Conservation (phyloP, 2,888 invertebrate species). For the Exocentrus adspersus region DNA sequence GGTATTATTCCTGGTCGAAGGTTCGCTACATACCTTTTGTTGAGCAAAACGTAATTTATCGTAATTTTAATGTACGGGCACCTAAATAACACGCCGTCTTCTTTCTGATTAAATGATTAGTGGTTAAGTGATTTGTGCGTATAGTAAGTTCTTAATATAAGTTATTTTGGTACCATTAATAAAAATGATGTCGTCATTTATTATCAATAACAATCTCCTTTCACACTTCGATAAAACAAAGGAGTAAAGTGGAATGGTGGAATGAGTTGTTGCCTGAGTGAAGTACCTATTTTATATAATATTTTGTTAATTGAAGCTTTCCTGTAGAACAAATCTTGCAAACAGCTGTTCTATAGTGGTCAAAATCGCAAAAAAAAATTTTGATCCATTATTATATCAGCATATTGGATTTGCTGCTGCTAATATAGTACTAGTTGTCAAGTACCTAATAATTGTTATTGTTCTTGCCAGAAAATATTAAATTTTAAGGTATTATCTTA, state of each 20-base stretch:
- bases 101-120: constrained; percentile 48
- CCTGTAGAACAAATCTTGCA: too few species aligned
- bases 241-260: neutral
- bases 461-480: too few species aligned
- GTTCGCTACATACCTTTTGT: constrained; percentile 58
- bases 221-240: neutral
- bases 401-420: too few species aligned
- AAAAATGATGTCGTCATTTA: constrained; percentile 39
- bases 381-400: too few species aligned
- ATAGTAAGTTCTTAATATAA: constrained; percentile 47
- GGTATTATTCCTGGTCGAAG: constrained; percentile 57
- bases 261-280: too few species aligned
- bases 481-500: too few species aligned
- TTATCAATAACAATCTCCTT: constrained; percentile 20
- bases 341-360: too few species aligned
- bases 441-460: too few species aligned
- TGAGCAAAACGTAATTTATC: constrained; percentile 52
- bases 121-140: constrained; percentile 50
- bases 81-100: constrained; percentile 46
- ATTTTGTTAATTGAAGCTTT: too few species aligned
- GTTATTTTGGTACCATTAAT: constrained; percentile 49
- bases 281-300: too few species aligned
- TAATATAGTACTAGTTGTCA: too few species aligned
- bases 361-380: too few species aligned
- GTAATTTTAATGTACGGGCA: constrained; percentile 52